These are phyloP conservation scores for Danaus melanippus DNA, from an alignment of 1,140 invertebrate species.

Conservation along the genomic window DNA sequence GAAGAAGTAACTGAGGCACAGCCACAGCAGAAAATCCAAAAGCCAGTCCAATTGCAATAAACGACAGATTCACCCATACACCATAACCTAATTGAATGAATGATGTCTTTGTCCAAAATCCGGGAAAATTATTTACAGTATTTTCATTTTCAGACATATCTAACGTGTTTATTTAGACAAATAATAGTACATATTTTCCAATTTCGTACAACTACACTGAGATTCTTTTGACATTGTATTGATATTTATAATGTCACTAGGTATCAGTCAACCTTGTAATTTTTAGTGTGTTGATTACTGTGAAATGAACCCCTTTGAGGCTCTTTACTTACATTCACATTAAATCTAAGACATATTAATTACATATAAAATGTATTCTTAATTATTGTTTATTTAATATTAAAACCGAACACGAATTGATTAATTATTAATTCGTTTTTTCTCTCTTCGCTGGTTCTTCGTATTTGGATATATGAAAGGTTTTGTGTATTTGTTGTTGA, in stretches of 20 bases:
- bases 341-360: no score
- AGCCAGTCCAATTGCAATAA: conserved; percentile 64
- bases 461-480: conserved; percentile 31
- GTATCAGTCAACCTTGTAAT: neutral
- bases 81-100: conserved; percentile 42
- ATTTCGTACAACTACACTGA: conserved; percentile 17
- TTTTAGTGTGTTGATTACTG: neutral
- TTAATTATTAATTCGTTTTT: no score
- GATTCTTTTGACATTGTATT: conserved; percentile 13
- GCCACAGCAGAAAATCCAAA: conserved; percentile 71
- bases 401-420: no score
- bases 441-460: neutral
- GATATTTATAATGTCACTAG: neutral
- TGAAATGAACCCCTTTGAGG: no score
- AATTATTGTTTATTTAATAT: neutral
- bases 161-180: no score
- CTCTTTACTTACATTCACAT: no score
- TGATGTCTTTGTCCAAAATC: conserved; percentile 38
- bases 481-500: conserved; percentile 45
- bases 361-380: conserved; percentile 3
- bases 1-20: conserved; percentile 50
- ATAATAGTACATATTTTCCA: no score
- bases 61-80: conserved; percentile 61
- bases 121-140: conserved; percentile 19
- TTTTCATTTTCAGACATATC: no score